Percentiles rank a stretch among this genome's conserved stretches.
Evolutionary conservation across 2,113 vertebrate species (phyloP).

Genomic region (Neoarius graeffei): DNA sequence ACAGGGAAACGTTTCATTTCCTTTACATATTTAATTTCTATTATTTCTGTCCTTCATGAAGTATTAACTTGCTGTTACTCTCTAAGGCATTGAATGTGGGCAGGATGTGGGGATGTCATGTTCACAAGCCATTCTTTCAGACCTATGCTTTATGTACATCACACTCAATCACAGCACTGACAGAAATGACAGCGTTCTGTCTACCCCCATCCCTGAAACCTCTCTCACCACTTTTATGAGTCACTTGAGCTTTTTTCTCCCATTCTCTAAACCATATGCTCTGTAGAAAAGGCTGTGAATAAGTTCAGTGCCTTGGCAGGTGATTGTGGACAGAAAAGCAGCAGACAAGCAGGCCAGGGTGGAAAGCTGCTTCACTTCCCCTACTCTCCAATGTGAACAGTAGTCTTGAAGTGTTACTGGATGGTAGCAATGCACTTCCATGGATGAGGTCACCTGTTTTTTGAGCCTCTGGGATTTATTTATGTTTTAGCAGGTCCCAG

Average conservation of each 20-base stretch:
- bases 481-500: slow-evolving; percentile 5
- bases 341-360: slow-evolving; percentile 46
- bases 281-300: slow-evolving; percentile 38
- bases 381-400: slow-evolving; percentile 53
- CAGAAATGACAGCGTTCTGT: slow-evolving; percentile 1
- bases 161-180: slow-evolving; percentile 32
- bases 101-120: slow-evolving; percentile 16
- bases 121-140: slow-evolving; percentile 6
- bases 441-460: slow-evolving; percentile 60
- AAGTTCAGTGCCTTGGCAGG: slow-evolving; percentile 43
- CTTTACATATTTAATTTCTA: slow-evolving; percentile 46
- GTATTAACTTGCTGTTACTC: slow-evolving; percentile 37
- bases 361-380: slow-evolving; percentile 36
- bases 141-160: slow-evolving; percentile 9
- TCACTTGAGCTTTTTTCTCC: slow-evolving; percentile 22
- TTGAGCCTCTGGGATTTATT: slow-evolving; percentile 19
- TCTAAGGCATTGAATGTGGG: slow-evolving; percentile 7
- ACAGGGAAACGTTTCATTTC: slow-evolving; percentile 48
- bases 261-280: slow-evolving; percentile 28
- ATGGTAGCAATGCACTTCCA: slow-evolving; percentile 58
- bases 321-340: slow-evolving; percentile 38
- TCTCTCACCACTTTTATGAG: slow-evolving; percentile 26
- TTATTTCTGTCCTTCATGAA: slow-evolving; percentile 49
- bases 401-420: slow-evolving; percentile 71
- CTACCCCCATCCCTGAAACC: not conserved